Percentiles rank a stretch among this genome's conserved stretches.
Evolutionary conservation across 37 sponge, comb jelly and placozoan species (phyloP).

Genomic region (Cliona cf. orientalis): DNA sequence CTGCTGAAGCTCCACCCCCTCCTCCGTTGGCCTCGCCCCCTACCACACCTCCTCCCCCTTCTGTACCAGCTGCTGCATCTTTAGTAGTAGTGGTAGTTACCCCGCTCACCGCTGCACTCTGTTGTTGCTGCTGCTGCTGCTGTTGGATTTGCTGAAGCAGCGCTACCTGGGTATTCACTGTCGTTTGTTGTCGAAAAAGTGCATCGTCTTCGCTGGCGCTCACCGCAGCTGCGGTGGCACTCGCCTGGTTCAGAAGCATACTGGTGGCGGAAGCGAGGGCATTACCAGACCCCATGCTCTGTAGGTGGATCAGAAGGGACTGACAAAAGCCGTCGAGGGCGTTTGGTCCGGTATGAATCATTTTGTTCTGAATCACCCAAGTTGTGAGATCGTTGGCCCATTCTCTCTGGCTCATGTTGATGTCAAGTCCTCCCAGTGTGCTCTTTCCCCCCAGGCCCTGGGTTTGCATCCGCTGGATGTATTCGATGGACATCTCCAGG

Average conservation of each 20-base stretch:
- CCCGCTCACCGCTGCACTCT: too few species aligned
- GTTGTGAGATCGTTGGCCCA: conserved; percentile 84
- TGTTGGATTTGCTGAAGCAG: conserved; percentile 58
- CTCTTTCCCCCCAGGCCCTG: conserved; percentile 27
- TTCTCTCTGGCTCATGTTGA: conserved; percentile 64
- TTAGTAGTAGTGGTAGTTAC: background rate
- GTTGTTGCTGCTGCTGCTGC: conserved; percentile 48
- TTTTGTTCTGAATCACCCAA: conserved; percentile 86
- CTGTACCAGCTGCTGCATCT: too few species aligned
- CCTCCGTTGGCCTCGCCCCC: too few species aligned
- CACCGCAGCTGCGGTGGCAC: background rate
- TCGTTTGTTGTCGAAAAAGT: conserved; percentile 48
- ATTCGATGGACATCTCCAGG: conserved; percentile 89
- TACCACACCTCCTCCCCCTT: too few species aligned
- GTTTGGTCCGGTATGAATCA: conserved; percentile 56
- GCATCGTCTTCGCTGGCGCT: conserved; percentile 52
- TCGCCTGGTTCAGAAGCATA: conserved; percentile 60
- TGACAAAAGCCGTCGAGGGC: conserved; percentile 77
- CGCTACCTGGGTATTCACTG: conserved; percentile 44
- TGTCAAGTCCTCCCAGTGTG: conserved; percentile 18
- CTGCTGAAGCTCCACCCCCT: too few species aligned
- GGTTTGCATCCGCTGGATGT: conserved; percentile 65
- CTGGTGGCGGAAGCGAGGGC: conserved; percentile 51
- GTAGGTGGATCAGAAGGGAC: conserved; percentile 72
- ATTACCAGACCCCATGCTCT: conserved; percentile 53